These are phyloP conservation scores for Hydraecia micacea DNA, from an alignment of 2,888 invertebrate species.

Conservation along the genomic window DNA sequence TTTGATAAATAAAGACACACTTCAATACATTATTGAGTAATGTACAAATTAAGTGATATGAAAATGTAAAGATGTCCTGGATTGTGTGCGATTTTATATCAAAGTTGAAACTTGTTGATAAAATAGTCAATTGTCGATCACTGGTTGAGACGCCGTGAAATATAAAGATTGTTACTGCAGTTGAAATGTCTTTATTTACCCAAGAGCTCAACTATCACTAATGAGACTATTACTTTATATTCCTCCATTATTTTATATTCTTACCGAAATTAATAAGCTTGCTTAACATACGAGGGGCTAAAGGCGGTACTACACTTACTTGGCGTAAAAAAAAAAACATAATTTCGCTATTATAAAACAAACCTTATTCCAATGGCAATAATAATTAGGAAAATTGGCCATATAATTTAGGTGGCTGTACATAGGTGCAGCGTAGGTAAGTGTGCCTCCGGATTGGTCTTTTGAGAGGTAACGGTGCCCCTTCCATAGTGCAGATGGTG, in stretches of 20 bases:
- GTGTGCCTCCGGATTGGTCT: too few species aligned
- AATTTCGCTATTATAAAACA: background rate
- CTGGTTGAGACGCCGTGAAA: slow-evolving; percentile 58
- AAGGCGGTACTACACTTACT: background rate
- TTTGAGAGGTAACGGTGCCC: too few species aligned
- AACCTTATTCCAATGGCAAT: background rate
- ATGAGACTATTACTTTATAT: background rate
- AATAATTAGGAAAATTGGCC: background rate
- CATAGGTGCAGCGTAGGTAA: background rate
- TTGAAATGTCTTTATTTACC: background rate
- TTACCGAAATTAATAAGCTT: background rate
- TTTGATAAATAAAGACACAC: slow-evolving; percentile 41
- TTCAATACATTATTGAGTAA: slow-evolving; percentile 51
- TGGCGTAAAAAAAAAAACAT: background rate
- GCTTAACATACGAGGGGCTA: background rate
- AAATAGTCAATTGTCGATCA: slow-evolving; percentile 60
- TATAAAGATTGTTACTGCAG: slow-evolving; percentile 38
- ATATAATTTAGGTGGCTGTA: background rate
- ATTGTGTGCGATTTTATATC: slow-evolving; percentile 52
- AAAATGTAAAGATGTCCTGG: slow-evolving; percentile 45
- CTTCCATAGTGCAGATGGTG: too few species aligned
- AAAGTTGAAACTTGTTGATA: slow-evolving; percentile 49
- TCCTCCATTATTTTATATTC: too few species aligned
- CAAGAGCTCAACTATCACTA: background rate
- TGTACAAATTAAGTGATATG: slow-evolving; percentile 65